Base-by-base conservation (phyloP, 2,888 invertebrate species). In the Athripsodes cinereus region DNA sequence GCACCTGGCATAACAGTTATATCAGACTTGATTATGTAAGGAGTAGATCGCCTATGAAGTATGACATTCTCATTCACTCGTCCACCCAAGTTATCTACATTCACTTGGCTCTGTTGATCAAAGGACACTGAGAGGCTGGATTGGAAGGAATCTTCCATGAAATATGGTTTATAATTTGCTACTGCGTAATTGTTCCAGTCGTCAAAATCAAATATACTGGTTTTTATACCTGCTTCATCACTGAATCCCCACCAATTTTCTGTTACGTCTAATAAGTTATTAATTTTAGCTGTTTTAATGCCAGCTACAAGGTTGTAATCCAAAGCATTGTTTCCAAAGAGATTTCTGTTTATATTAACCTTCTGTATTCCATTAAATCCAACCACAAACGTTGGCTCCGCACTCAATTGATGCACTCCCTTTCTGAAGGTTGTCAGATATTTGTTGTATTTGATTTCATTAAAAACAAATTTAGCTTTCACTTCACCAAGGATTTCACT, bases 101-200 rank as follows among this genome's bases (percentile, higher is more conserved):
- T 82, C 0, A 86, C 68, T 0, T 73, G 69, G n/a, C 73, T 71
- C 44, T 79, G 74, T 57, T 81, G 76, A 57, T 81, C 82, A 69
- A 83, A 85, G 0, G 86, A 81, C 1, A 85, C 81, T 0, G 92
- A 92, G 22, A 89, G 78, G 65, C 90, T 90, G 0, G 89, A 81
- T 63, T 89, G 87, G 66, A 91, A 84, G 52, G 82, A 80, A 64
- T 92, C 87, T 69, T 87, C 87, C 0, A 88, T 81, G 58, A 96
- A 80, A 71, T 86, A 98, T 0, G 98, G 99, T 55, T 87, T 82
- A 72, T 89, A 99, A 13, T 87, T 82, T 0, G 96, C 97, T 53
- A 96, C 85, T 0, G 96, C 96, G 71, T 94, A 96, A 72, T 95
- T 93, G 71, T 99, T 99, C 98, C 99, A 99, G 71, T 98, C 97